Percentiles rank a stretch among this genome's conserved stretches.
Conservation (phyloP, 1,140 invertebrate genomes). For the Tetragnatha versicolor region DNA sequence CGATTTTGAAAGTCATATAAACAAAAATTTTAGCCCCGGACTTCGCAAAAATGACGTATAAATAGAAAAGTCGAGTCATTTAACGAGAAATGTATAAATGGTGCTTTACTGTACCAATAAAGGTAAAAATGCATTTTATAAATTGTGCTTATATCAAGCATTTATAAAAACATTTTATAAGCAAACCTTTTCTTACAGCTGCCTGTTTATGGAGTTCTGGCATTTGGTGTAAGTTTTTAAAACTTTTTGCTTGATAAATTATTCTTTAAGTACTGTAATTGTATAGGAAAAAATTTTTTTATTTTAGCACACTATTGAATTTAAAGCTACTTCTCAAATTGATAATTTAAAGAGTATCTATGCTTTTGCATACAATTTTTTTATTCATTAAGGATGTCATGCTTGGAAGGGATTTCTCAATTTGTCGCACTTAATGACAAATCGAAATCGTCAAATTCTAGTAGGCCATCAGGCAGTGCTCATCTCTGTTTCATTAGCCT, state of each 20-base stretch:
- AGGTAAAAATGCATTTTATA: background rate
- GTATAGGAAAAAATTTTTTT: too few species aligned
- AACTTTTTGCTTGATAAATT: background rate
- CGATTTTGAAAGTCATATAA: too few species aligned
- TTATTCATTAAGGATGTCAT: too few species aligned
- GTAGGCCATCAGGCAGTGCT: too few species aligned
- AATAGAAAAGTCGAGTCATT: background rate
- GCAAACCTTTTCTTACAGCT: slow-evolving; percentile 19
- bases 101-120: background rate
- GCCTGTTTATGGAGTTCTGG: slow-evolving; percentile 39
- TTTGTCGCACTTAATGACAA: too few species aligned
- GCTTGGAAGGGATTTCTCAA: too few species aligned
- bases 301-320: background rate
- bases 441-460: too few species aligned
- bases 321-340: background rate
- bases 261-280: background rate
- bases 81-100: background rate
- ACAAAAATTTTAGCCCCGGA: too few species aligned
- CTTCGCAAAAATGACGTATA: too few species aligned
- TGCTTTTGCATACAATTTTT: too few species aligned
- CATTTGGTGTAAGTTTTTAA: slow-evolving; percentile 34
- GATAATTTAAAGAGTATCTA: too few species aligned
- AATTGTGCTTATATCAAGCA: background rate
- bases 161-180: background rate
- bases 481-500: too few species aligned